Conservation (phyloP, 2,113 vertebrate species). For the Polypterus senegalus region DNA sequence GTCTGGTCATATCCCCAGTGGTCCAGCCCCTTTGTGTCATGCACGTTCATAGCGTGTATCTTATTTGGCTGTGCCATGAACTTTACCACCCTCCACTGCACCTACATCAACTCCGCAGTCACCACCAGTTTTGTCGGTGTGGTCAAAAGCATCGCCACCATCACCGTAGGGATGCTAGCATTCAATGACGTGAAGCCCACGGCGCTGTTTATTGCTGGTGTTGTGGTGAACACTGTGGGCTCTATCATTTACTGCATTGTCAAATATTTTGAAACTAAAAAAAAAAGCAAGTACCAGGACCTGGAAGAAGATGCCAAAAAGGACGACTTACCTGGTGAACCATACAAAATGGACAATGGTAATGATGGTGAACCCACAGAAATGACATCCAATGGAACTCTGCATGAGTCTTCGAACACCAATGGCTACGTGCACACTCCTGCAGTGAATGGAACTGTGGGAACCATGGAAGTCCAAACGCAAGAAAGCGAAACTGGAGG, state of each 20-base stretch:
- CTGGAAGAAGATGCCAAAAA: slow-evolving; percentile 65
- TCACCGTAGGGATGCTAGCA: slow-evolving; percentile 93
- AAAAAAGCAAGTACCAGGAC: slow-evolving; percentile 75
- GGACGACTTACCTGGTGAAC: slow-evolving; percentile 33
- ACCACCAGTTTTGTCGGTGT: slow-evolving; percentile 98
- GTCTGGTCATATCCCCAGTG: slow-evolving; percentile 87
- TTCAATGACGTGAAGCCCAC: slow-evolving; percentile 86
- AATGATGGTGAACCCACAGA: slow-evolving; percentile 25
- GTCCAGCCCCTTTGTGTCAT: slow-evolving; percentile 69
- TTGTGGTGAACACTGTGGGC: slow-evolving; percentile 88
- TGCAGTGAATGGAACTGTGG: slow-evolving; percentile 13
- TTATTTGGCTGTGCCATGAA: slow-evolving; percentile 96
- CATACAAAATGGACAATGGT: slow-evolving; percentile 13
- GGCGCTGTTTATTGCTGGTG: slow-evolving; percentile 76
- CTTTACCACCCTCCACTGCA: slow-evolving; percentile 95
- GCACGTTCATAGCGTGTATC: slow-evolving; percentile 70
- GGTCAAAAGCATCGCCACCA: slow-evolving; percentile 93
- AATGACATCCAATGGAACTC: slow-evolving; percentile 16
- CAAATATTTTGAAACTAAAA: slow-evolving; percentile 78
- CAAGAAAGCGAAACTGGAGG: slow-evolving; percentile 28
- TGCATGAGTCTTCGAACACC: slow-evolving; percentile 7
- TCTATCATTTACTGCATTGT: slow-evolving; percentile 86
- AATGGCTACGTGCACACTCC: slow-evolving; percentile 2
- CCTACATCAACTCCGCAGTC: slow-evolving; percentile 95
- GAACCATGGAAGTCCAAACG: slow-evolving; percentile 42